These are phyloP conservation scores for Eudemis profundana DNA, from an alignment of 2,888 invertebrate genomes.

Conservation along the genomic window DNA sequence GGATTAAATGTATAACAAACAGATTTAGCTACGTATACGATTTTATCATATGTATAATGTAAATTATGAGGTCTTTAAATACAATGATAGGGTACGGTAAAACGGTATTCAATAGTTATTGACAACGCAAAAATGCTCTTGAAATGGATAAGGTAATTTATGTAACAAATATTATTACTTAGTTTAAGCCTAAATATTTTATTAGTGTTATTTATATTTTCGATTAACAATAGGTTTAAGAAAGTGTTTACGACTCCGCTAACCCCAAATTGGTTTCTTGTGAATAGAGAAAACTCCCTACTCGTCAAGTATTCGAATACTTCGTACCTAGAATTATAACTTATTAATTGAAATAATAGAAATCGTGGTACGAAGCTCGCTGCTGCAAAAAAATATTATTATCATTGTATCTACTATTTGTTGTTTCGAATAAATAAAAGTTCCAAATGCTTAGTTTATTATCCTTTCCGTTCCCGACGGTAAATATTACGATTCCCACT, in stretches of 20 bases:
- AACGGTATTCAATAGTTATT: slow-evolving; percentile 13
- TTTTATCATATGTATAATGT: background rate
- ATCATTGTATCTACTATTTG: slow-evolving; percentile 52
- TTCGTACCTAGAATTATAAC: slow-evolving; percentile 7
- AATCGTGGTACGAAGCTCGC: slow-evolving; percentile 5
- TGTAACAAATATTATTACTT: slow-evolving; percentile 64
- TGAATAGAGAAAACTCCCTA: background rate
- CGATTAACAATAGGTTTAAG: slow-evolving; percentile 49
- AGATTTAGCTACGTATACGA: background rate
- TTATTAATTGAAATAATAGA: slow-evolving; percentile 3
- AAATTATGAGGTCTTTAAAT: slow-evolving; percentile 9
- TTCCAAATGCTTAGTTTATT: slow-evolving; percentile 45
- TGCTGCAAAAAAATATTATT: slow-evolving; percentile 53
- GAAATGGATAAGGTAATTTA: slow-evolving; percentile 63
- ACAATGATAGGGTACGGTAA: background rate
- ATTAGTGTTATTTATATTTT: slow-evolving; percentile 70
- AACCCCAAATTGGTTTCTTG: slow-evolving; percentile 10
- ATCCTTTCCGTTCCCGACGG: slow-evolving; percentile 5
- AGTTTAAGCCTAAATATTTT: slow-evolving; percentile 60
- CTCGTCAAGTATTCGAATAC: slow-evolving; percentile 2
- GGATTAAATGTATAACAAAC: background rate
- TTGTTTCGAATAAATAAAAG: slow-evolving; percentile 63
- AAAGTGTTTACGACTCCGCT: slow-evolving; percentile 19
- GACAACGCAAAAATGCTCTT: slow-evolving; percentile 45
- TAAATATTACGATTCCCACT: background rate